Conservation (phyloP, 2,888 invertebrate species). For the Agrotis clavis region DNA sequence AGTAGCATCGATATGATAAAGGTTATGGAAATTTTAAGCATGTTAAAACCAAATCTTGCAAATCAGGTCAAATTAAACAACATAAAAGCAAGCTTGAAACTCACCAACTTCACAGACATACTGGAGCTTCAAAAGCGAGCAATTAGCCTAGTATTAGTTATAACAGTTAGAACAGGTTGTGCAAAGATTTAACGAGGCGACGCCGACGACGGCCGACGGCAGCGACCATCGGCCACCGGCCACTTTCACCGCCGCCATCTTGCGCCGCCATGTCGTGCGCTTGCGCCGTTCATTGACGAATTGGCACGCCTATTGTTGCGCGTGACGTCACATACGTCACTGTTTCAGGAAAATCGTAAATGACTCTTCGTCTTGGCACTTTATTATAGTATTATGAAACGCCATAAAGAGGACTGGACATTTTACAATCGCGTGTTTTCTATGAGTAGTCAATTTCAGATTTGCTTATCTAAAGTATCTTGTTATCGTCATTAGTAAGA, state of each 20-base stretch:
- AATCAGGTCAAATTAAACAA: slow-evolving; percentile 8
- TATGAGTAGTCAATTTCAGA: slow-evolving; percentile 2
- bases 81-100: slow-evolving; percentile 16
- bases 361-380: slow-evolving; percentile 32
- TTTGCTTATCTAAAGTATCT: background rate
- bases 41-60: background rate
- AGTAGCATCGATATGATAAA: background rate
- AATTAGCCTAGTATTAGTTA: slow-evolving; percentile 68
- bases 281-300: slow-evolving; percentile 78
- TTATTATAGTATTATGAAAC: slow-evolving; percentile 33
- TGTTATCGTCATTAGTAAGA: background rate
- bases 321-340: slow-evolving; percentile 74
- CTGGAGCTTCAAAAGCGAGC: slow-evolving; percentile 59
- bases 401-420: background rate
- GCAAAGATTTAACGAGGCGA: slow-evolving; percentile 72
- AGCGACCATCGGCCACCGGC: slow-evolving; percentile 77
- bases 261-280: slow-evolving; percentile 80
- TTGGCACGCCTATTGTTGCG: slow-evolving; percentile 82
- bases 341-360: slow-evolving; percentile 49
- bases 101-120: slow-evolving; percentile 28
- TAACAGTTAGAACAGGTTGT: slow-evolving; percentile 75
- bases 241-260: slow-evolving; percentile 90
- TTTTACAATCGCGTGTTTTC: slow-evolving; percentile 5
- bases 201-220: slow-evolving; percentile 54
- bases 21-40: background rate